These are phyloP conservation scores for Lordiphosa stackelbergi DNA, from an alignment of 1,140 invertebrate species.

Conservation along the genomic window DNA sequence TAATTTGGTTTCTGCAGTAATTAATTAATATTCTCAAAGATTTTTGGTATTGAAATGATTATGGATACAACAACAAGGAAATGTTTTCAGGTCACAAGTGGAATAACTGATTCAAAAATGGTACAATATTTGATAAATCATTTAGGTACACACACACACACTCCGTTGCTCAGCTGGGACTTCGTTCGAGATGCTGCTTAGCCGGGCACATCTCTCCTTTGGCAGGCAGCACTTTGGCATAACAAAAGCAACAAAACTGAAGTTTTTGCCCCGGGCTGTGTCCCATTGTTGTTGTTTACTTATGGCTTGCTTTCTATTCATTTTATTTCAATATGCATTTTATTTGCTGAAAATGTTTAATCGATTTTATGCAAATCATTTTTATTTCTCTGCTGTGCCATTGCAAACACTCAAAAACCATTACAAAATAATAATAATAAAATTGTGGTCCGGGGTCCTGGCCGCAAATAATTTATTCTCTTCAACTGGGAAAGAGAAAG, in stretches of 20 bases:
- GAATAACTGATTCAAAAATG: conserved; percentile 17
- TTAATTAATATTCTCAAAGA: too few species aligned
- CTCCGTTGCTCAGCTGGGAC: neutral
- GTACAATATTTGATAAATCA: conserved; percentile 45
- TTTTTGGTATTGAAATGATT: too few species aligned
- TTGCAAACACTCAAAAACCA: conserved; percentile 67
- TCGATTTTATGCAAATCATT: conserved; percentile 73
- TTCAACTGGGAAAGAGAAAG: neutral
- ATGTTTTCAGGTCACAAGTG: neutral
- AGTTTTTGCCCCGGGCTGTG: conserved; percentile 7
- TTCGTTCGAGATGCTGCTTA: conserved; percentile 12
- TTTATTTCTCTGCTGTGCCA: conserved; percentile 43
- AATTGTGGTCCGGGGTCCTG: conserved; percentile 38
- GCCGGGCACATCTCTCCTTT: neutral
- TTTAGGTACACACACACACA: conserved; percentile 20
- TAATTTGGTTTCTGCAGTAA: too few species aligned
- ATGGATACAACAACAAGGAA: too few species aligned
- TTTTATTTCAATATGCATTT: conserved; percentile 66
- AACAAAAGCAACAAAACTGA: conserved; percentile 19
- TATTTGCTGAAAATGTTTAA: conserved; percentile 65
- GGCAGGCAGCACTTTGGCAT: conserved; percentile 3
- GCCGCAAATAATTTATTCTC: conserved; percentile 64
- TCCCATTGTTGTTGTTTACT: conserved; percentile 22
- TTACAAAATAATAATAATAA: conserved; percentile 74
- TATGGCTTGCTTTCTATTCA: conserved; percentile 50